phyloP scores from a whole-genome alignment of 1,140 invertebrate species.

The Aphelinus atriplicis region DNA sequence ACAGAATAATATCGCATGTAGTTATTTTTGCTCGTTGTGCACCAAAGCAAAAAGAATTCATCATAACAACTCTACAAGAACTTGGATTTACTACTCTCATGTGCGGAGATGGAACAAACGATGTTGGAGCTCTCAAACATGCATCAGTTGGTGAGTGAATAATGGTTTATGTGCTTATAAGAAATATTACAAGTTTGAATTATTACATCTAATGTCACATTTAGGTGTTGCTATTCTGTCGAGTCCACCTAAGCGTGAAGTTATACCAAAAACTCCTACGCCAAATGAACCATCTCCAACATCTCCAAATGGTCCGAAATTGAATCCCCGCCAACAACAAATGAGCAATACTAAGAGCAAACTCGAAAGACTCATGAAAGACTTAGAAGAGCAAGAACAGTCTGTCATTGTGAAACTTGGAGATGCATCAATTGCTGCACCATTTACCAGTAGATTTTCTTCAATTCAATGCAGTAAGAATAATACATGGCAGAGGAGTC shows the following conservation, averaged over 20 bases:
- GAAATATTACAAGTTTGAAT: neutral
- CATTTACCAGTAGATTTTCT: constrained; percentile 97
- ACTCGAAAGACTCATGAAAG: constrained; percentile 84
- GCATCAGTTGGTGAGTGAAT: constrained; percentile 84
- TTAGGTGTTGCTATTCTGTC: constrained; percentile 88
- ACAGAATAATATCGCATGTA: constrained; percentile 83
- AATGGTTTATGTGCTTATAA: constrained; percentile 27
- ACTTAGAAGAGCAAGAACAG: constrained; percentile 92
- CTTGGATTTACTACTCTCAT: constrained; percentile 93
- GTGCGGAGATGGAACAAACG: constrained; percentile 99
- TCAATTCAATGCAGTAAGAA: constrained; percentile 96
- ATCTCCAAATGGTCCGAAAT: constrained; percentile 47
- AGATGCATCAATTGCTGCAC: constrained; percentile 98
- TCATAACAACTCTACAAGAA: constrained; percentile 88
- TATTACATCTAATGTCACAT: constrained; percentile 5
- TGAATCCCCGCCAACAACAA: constrained; percentile 55
- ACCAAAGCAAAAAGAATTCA: constrained; percentile 97
- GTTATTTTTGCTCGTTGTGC: constrained; percentile 93
- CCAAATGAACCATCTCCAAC: constrained; percentile 35
- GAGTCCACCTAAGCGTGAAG: constrained; percentile 79
- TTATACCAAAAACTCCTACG: constrained; percentile 35
- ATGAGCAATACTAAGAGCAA: constrained; percentile 64
- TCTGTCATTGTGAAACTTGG: constrained; percentile 92
- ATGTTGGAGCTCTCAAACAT: constrained; percentile 99
- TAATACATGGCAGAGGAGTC: constrained; percentile 54